Conservation (phyloP, 2,888 invertebrate genomes). For the Protodeltote pygarga region DNA sequence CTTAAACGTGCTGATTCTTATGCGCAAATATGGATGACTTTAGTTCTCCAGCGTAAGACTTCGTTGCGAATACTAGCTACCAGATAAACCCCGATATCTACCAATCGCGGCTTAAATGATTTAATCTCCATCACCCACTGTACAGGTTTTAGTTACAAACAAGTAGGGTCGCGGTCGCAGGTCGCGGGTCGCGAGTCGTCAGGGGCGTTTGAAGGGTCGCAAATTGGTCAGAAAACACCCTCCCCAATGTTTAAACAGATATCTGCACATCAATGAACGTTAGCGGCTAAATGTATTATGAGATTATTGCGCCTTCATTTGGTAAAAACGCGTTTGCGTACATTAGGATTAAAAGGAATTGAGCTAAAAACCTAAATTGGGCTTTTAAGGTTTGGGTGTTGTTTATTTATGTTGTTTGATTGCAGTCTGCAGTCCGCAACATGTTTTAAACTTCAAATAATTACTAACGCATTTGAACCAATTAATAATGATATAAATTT, state of each 20-base stretch:
- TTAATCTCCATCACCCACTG: slow-evolving; percentile 47
- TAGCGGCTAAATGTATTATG: slow-evolving; percentile 29
- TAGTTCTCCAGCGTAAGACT: no score
- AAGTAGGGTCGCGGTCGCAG: slow-evolving; percentile 41
- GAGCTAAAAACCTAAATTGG: no score
- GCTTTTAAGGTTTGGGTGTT: no score
- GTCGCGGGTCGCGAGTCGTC: slow-evolving; percentile 39
- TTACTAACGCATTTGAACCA: no score
- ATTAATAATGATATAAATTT: no score
- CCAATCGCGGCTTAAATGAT: not conserved
- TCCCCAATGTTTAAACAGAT: slow-evolving; percentile 41
- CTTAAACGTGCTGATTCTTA: no score
- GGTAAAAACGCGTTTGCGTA: slow-evolving; percentile 4
- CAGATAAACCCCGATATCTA: not conserved
- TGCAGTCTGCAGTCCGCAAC: no score
- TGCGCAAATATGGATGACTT: no score
- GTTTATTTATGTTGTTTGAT: no score
- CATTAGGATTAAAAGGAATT: not conserved
- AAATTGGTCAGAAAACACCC: slow-evolving; percentile 69
- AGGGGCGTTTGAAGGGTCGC: slow-evolving; percentile 56
- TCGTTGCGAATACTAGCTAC: not conserved
- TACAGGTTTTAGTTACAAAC: slow-evolving; percentile 62
- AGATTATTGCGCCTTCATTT: slow-evolving; percentile 25
- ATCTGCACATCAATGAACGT: slow-evolving; percentile 39
- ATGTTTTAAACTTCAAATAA: no score